phyloP scores from a whole-genome alignment of 2,113 vertebrate genomes.

The Planiliza haematocheilus region DNA sequence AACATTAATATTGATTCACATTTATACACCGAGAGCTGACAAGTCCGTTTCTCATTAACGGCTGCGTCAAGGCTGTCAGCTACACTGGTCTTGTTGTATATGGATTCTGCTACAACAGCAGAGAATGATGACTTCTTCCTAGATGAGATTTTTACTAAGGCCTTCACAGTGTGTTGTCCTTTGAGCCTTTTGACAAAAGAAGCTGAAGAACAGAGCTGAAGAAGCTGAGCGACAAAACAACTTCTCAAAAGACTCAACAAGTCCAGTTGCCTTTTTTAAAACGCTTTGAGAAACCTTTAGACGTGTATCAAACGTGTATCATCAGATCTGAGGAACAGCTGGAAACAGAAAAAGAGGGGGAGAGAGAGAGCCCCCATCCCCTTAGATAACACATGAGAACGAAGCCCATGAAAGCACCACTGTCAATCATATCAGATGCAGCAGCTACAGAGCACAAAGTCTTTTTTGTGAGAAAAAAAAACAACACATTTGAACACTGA shows the following conservation, averaged over 20 bases:
- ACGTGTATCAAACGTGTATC: not conserved
- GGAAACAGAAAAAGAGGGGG: not conserved
- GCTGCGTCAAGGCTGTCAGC: rapidly evolving
- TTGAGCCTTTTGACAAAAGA: not conserved
- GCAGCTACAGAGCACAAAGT: conserved; percentile 13
- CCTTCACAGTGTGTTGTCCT: not conserved
- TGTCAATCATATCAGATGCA: conserved; percentile 51
- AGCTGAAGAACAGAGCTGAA: too few relatives aligned
- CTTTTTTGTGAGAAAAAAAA: too few relatives aligned
- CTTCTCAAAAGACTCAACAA: too few relatives aligned
- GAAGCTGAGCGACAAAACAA: too few relatives aligned
- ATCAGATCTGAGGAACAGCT: not conserved
- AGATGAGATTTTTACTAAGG: not conserved
- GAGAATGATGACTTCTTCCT: not conserved
- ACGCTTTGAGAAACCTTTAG: too few relatives aligned
- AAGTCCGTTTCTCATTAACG: not conserved
- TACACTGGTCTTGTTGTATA: too few relatives aligned
- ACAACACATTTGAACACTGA: too few relatives aligned
- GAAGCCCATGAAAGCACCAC: conserved; percentile 59
- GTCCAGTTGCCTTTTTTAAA: too few relatives aligned
- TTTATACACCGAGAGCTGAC: not conserved
- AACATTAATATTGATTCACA: not conserved
- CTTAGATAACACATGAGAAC: conserved; percentile 46
- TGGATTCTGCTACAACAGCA: too few relatives aligned
- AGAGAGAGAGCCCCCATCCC: conserved; percentile 9